Evolutionary conservation across 2,797 vertebrate species (phyloP), one percentile per base, ranked within the genome.

Genomic region (Acanthurus leucopareius): DNA sequence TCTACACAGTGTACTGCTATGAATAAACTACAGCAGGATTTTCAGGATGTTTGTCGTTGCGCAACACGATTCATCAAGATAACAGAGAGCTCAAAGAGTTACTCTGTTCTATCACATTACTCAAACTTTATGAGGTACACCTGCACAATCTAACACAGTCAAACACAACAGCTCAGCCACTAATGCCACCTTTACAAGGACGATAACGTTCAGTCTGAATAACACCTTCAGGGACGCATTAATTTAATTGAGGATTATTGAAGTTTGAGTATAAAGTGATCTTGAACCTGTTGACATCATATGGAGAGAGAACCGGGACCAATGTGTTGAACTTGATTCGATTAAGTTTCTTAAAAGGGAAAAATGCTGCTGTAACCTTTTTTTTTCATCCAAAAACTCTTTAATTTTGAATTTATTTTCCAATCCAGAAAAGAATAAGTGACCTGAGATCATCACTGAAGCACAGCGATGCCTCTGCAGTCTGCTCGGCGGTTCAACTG

Each of bases 11-110:
- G 61, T 51, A 75, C 79, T 44, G 69, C 66, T 54, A 83, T 66
- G 73, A 82, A 81, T 66, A 77, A 71, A 73, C 51, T 62, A 54
- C 42, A 75, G 53, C 52, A 63, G 60, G 42, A 47, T 79, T 83
- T 75, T 78, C 49, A 82, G 40, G 47, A 45, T 62, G 56, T 42
- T 69, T 45, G 40, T 60, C 68, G 61, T 38, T 45, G 54, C 61
- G 64, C 52, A 74, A 51, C 52, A 74, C 19, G 48, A 71, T 49
- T 73, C 58, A 61, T 67, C 4, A 20, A 35, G 62, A 22, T 45
- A 64, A 68, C 25, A 53, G 20, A 38, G 13, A 61, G 52, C 47
- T 49, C 22, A 28, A 68, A 69, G 17, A 45, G 20, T 66, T 66
- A 25, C 0, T 4, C 2, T 38, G n/a, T 45, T 28, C 81, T 1